Base-by-base conservation (phyloP, 1,140 invertebrate species). In the Pollicipes pollicipes region DNA sequence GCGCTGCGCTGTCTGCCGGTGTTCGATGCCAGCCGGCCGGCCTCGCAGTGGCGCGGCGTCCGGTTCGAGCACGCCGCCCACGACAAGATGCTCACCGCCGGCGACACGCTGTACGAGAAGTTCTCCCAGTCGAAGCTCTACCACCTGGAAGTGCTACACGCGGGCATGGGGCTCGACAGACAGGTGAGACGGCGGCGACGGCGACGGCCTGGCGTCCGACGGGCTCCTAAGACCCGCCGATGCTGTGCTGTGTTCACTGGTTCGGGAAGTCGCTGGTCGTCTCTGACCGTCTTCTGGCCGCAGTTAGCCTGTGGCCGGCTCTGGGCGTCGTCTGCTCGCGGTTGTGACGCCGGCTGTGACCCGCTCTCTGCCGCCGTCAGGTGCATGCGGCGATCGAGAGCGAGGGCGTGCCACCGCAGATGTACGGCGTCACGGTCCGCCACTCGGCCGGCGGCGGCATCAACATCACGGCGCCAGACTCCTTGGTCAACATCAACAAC, bases 371-470 rank as follows among this genome's bases (percentile, higher is more conserved):
- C 85, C 32, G 86, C 89, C 66, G 88, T 90, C 90, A 91, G 76
- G 86, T 88, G 24, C 71, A 68, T 24, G 73, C 75, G 4, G 91
- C 93, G 0, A 79, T 98, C 72, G 88, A 94, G 76, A 85, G 91
- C 24, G 85, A 88, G 76, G 94, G 94, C 26, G 86, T 92, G 58
- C 91, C 94, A 0, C 95, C 95, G 0, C 78, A 85, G 66, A 88
- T 97, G 83, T 84, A 88, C 75, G 84, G 88, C 73, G 83, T 97
- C 70, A 86, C 87, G 71, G 85, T 98, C 73, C 82, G 86, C 21
- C 85, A 90, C 78, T 93, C 91, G 24, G 92, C 93, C 4, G 95
- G 88, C 78, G 95, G 92, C 76, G 95, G 89, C 2, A 86, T 97
- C 69, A 97, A 97, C 79, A 83, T 96, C 68, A 94, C 93, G 0